phyloP scores from a whole-genome alignment of 1,140 invertebrate genomes.

The Zaprionus davidi region DNA sequence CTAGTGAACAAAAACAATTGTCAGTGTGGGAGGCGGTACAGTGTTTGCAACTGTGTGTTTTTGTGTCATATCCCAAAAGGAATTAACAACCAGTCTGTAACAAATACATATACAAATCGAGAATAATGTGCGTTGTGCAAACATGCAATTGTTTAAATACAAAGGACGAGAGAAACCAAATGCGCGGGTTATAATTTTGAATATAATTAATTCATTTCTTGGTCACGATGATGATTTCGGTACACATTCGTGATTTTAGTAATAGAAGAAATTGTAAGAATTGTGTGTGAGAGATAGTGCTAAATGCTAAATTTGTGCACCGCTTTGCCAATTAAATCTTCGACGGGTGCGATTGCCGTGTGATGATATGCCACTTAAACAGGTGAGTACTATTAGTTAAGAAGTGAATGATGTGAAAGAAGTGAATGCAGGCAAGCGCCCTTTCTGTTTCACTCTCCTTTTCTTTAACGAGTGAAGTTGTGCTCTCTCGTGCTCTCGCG shows the following conservation, averaged over 20 bases:
- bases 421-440: not conserved
- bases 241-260: constrained; percentile 35
- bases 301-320: constrained; percentile 74
- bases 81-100: constrained; percentile 39
- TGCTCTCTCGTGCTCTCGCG: not conserved
- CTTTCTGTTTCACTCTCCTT: constrained; percentile 16
- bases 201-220: constrained; percentile 28
- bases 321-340: constrained; percentile 77
- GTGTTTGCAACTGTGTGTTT: constrained; percentile 37
- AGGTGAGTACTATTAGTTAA: constrained; percentile 63
- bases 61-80: constrained; percentile 38
- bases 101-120: constrained; percentile 15
- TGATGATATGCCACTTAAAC: constrained; percentile 84
- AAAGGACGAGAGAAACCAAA: constrained; percentile 52
- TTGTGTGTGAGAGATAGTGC: constrained; percentile 47
- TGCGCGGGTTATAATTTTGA: constrained; percentile 30
- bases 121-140: constrained; percentile 45
- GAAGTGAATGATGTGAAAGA: not conserved
- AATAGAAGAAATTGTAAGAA: constrained; percentile 33
- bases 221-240: constrained; percentile 36
- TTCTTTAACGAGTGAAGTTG: not conserved
- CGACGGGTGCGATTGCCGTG: constrained; percentile 83
- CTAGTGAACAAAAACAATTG: constrained; percentile 26
- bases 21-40: constrained; percentile 26
- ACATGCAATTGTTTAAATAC: constrained; percentile 65